Percentiles rank a stretch among this genome's conserved stretches.
Evolutionary conservation across 1,140 invertebrate genomes (phyloP).

Genomic region (Theocolax elegans): DNA sequence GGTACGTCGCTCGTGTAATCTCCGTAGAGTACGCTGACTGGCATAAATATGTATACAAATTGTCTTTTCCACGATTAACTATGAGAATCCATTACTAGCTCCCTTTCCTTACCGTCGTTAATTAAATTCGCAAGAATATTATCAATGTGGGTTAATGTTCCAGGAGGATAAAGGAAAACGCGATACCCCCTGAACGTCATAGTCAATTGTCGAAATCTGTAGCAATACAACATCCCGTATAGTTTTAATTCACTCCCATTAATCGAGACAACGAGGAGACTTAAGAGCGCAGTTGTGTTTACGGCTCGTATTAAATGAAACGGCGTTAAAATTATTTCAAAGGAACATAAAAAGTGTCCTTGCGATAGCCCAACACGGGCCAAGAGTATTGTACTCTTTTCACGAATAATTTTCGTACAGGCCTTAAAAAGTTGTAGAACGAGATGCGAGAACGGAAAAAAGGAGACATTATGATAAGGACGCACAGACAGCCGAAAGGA

Average conservation of each 20-base stretch:
- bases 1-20: background rate
- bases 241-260: no score
- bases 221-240: no score
- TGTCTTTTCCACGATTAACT: no score
- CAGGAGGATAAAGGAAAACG: no score
- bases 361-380: background rate
- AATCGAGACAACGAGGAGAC: no score
- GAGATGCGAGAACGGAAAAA: background rate
- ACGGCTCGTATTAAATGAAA: background rate
- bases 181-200: no score
- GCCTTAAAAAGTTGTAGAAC: background rate
- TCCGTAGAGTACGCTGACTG: background rate
- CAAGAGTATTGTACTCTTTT: constrained; percentile 15
- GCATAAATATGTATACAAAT: background rate
- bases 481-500: no score
- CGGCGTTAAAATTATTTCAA: constrained; percentile 20
- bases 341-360: constrained; percentile 18
- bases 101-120: background rate
- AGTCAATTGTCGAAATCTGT: no score
- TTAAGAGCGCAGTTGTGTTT: background rate
- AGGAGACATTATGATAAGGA: constrained; percentile 23
- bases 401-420: constrained; percentile 11
- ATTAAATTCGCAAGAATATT: background rate
- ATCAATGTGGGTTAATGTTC: background rate
- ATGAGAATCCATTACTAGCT: background rate